Conservation (phyloP, 2,113 vertebrate genomes). For the Spea multiplicata region DNA sequence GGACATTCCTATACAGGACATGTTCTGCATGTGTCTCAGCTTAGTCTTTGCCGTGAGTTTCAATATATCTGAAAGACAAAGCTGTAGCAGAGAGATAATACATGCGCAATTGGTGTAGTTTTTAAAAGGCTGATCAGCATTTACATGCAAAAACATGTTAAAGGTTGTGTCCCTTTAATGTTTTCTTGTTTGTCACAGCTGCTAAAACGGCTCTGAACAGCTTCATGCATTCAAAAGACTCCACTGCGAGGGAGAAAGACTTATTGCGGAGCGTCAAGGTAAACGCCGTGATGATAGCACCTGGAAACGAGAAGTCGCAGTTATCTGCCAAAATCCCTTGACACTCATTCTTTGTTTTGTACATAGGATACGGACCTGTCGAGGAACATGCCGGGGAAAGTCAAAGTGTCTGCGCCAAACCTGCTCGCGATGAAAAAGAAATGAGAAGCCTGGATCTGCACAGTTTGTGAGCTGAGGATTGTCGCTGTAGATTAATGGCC, state of each 20-base stretch:
- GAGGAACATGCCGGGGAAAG: conserved; percentile 94
- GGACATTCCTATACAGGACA: too few species aligned
- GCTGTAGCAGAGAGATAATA: background rate
- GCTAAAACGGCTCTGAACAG: conserved; percentile 89
- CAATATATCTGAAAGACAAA: too few species aligned
- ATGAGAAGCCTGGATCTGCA: conserved; percentile 55
- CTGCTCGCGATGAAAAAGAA: conserved; percentile 87
- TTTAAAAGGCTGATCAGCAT: too few species aligned
- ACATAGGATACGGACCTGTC: conserved; percentile 89
- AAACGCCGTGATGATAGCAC: background rate
- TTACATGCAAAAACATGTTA: too few species aligned
- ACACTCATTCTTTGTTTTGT: conserved; percentile 29
- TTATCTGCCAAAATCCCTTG: background rate
- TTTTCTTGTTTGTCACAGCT: conserved; percentile 64
- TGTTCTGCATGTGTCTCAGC: too few species aligned
- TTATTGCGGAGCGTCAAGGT: conserved; percentile 95
- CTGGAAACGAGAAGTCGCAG: background rate
- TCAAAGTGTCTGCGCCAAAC: conserved; percentile 95
- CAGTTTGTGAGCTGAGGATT: background rate
- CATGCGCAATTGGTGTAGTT: too few species aligned
- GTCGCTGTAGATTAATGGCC: background rate
- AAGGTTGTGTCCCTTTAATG: background rate
- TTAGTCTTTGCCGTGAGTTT: too few species aligned
- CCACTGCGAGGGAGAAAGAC: conserved; percentile 84
- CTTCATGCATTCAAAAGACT: conserved; percentile 90